phyloP scores from a whole-genome alignment of 2,113 vertebrate genomes.

The Gymnogyps californianus region DNA sequence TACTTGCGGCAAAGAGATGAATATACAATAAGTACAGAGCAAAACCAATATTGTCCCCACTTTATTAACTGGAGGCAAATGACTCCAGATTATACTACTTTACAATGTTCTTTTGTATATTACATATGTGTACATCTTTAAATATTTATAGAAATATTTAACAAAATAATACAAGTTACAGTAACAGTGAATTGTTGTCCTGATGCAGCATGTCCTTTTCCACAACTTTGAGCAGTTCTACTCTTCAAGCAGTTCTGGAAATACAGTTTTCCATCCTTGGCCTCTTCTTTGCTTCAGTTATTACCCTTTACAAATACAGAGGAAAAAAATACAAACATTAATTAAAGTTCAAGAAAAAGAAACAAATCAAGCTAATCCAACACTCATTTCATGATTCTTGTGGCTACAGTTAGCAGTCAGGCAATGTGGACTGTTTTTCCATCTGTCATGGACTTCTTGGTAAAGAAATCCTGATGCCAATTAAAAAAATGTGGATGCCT shows the following conservation, averaged over 20 bases:
- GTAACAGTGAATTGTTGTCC: constrained; percentile 81
- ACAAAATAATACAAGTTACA: constrained; percentile 89
- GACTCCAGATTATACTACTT: constrained; percentile 81
- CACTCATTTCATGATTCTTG: background rate
- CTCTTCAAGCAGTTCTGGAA: constrained; percentile 66
- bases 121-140: constrained; percentile 93
- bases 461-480: background rate
- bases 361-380: background rate
- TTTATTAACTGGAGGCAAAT: constrained; percentile 70
- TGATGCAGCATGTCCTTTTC: constrained; percentile 66
- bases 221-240: constrained; percentile 47
- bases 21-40: constrained; percentile 78
- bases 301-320: constrained; percentile 68
- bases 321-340: background rate
- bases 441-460: background rate
- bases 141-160: constrained; percentile 91
- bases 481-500: background rate
- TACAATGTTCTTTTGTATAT: constrained; percentile 77
- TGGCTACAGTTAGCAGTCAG: background rate
- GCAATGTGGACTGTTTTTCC: background rate
- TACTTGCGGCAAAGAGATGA: constrained; percentile 84
- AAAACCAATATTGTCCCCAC: constrained; percentile 62
- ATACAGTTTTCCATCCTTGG: constrained; percentile 83
- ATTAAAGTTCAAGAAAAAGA: background rate
- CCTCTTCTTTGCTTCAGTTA: constrained; percentile 78